Evolutionary conservation across 2,113 vertebrate species (phyloP), one percentile per base, ranked within the genome.

Genomic region (Gnathonemus echidnorhynchus): DNA sequence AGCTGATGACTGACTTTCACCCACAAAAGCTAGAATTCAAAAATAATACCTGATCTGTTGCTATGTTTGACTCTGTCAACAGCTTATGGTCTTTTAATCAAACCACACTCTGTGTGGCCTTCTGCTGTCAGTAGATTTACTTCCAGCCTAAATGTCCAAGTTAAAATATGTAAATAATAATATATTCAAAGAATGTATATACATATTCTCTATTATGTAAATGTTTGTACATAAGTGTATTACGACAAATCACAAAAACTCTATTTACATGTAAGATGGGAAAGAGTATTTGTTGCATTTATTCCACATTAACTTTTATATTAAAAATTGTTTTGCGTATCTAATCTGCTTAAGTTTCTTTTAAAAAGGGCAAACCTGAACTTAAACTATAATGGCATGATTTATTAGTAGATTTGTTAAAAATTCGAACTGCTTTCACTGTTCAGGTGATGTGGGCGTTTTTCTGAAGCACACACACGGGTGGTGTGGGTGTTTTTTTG

Each of bases 141-240:
- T 94, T 95, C 92, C 92, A 90, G 85, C 93, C 92, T 91, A 90
- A 88, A 24, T 89, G 39, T 92, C 92, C 91, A 95, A 93, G 89
- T 83, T 80, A 91, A 92, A 94, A 93, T 96, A 95, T 95, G 94
- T 96, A 96, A 96, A 96, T 95, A 96, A 96, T 95, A 97, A 97
- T 97, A 97, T 97, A 97, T 97, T 96, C 13, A 93, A 96, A 94
- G 93, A 94, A 93, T 96, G 95, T 97, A 95, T 95, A 96, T 96
- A 96, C 93, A 92, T 96, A 95, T 96, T 95, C 94, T 95, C 94
- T 96, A 95, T 95, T 94, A 92, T 96, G 96, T 96, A 96, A 93
- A 97, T 96, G 94, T 94, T 92, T 95, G 93, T 96, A 95, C 95
- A 97, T 95, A 97, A 94, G 94, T 95, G 95, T 93, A 95, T 95